Percentiles rank a stretch among this genome's conserved stretches.
These are phyloP conservation scores for Apocrypta bakeri DNA, from an alignment of 1,140 invertebrate species.

Conservation along the genomic window DNA sequence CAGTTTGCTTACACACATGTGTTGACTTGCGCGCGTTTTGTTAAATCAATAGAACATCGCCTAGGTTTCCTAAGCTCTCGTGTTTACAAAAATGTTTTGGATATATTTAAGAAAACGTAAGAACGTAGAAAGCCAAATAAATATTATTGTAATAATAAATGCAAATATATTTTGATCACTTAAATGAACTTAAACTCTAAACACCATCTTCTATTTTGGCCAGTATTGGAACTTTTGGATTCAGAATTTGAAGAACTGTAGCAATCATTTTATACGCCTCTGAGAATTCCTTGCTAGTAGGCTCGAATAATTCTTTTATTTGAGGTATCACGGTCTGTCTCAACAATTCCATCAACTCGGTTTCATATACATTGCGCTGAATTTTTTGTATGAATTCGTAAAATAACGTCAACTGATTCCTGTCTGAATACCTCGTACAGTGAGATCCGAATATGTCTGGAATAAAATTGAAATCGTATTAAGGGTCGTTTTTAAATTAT, in stretches of 20 bases:
- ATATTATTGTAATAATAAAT: background rate
- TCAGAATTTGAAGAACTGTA: constrained; percentile 61
- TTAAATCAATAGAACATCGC: constrained; percentile 39
- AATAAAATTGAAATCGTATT: background rate
- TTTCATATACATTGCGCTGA: constrained; percentile 60
- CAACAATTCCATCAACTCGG: constrained; percentile 59
- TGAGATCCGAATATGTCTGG: constrained; percentile 56
- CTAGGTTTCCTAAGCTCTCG: background rate
- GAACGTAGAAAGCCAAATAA: background rate
- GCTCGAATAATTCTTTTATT: constrained; percentile 52
- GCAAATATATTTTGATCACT: background rate
- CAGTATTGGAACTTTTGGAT: constrained; percentile 59
- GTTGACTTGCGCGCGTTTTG: background rate
- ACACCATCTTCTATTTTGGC: constrained; percentile 16
- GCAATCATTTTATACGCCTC: constrained; percentile 64
- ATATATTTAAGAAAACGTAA: no score
- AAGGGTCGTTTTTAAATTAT: background rate
- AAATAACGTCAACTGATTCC: constrained; percentile 58
- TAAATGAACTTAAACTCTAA: background rate
- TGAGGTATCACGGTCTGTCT: constrained; percentile 56
- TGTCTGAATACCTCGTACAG: constrained; percentile 60
- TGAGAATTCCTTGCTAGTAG: constrained; percentile 54
- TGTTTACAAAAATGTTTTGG: background rate
- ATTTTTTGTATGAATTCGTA: constrained; percentile 61
- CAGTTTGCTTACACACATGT: background rate